Evolutionary conservation across 2,113 vertebrate genomes (phyloP).

Genomic region (Pseudolaguvia tuberculata): DNA sequence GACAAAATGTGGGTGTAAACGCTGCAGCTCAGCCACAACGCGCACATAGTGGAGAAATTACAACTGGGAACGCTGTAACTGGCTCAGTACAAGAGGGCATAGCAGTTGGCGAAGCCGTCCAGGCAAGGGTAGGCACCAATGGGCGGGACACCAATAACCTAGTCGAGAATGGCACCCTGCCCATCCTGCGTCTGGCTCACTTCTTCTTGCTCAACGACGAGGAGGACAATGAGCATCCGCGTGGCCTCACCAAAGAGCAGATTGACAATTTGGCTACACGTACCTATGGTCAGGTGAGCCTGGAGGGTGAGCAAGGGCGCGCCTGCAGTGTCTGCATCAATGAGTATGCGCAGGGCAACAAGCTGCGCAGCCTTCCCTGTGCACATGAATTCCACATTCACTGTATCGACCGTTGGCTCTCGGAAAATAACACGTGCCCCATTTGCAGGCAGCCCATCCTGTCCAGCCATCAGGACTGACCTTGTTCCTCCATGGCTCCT

Average conservation of each 20-base stretch:
- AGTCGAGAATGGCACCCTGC: conserved; percentile 82
- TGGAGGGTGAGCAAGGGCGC: conserved; percentile 79
- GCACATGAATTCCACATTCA: conserved; percentile 93
- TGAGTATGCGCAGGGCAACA: conserved; percentile 89
- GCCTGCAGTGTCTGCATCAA: conserved; percentile 94
- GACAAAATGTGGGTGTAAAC: conserved; percentile 41
- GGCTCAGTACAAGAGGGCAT: conserved; percentile 51
- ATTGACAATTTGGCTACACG: conserved; percentile 93
- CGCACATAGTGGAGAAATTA: conserved; percentile 48
- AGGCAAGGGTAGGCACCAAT: conserved; percentile 43
- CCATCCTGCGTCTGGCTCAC: conserved; percentile 85
- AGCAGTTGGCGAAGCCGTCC: conserved; percentile 54
- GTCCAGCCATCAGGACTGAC: conserved; percentile 69
- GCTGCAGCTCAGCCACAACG: conserved; percentile 49
- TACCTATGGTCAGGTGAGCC: conserved; percentile 78
- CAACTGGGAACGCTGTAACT: conserved; percentile 38
- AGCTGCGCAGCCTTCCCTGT: conserved; percentile 87
- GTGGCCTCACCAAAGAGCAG: conserved; percentile 94
- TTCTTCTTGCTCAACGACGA: conserved; percentile 90
- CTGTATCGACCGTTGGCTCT: conserved; percentile 95
- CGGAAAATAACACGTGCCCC: conserved; percentile 93
- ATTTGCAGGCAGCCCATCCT: conserved; percentile 88
- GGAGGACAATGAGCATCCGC: conserved; percentile 75
- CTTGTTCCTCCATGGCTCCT: conserved; percentile 50
- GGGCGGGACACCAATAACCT: conserved; percentile 76